Evolutionary conservation across 2,797 vertebrate species (phyloP), one percentile per base, ranked within the genome.

Genomic region (Masticophis lateralis): DNA sequence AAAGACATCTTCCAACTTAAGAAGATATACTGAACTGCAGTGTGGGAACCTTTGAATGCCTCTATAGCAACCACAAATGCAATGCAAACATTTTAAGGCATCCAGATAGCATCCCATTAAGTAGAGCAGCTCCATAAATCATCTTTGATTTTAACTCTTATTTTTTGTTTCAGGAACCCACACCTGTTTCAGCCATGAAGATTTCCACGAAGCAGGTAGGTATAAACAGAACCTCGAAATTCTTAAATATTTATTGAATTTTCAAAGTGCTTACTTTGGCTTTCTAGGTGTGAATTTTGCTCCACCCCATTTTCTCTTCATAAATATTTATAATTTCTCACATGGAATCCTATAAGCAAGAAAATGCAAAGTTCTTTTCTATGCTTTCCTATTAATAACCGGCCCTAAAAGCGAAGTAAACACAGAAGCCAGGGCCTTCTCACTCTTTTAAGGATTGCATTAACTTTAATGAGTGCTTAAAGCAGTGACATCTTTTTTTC

Each of bases 131-230:
- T 91, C n/a, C n/a, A 63, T 14, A 63, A 91, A 56, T 59, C 3
- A 55, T 91, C 91, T 95, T 94, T 57, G 91, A 92, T 90, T 92
- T 94, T 90, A 93, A 92, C 47, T 93, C 1, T 90, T 4, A 86
- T 18, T 94, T 95, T 95, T 90, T 90, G 9, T 95, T 91, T 18
- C 95, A 99, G 99, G 98, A 99, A 94, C 98, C 99, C 61, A 98
- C 98, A 90, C 96, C 98, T 95, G 99, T 99, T 96, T 99, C 98
- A 93, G 98, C 98, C 6, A 99, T 99, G 99, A 99, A 99, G 95
- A 98, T 99, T 95, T 99, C 99, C 83, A 99, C 99, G 32, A 99
- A 99, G 96, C 99, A 99, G 99, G 99, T 98, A 98, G 51, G 37
- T 89, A n/a, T 98, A 97, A 96, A 93, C 92, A 96, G 94, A 95